Evolutionary conservation across 2,888 invertebrate species (phyloP).

Genomic region (Drosophila helvetica): DNA sequence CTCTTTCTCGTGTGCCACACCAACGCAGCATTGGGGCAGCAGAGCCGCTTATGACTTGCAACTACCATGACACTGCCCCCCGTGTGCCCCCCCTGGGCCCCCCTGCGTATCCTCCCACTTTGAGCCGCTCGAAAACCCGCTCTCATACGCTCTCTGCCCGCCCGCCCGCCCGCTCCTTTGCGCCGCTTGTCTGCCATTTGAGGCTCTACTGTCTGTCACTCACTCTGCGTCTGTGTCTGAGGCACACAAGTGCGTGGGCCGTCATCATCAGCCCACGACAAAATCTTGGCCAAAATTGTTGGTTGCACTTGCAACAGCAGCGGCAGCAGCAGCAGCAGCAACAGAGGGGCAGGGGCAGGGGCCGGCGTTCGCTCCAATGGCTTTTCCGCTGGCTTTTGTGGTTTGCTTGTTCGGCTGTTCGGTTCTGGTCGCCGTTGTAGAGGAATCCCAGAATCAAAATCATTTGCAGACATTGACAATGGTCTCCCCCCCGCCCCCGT

Average conservation of each 20-base stretch:
- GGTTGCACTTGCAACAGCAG: constrained; percentile 59
- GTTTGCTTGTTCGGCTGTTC: constrained; percentile 31
- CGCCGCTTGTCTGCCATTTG: constrained; percentile 68
- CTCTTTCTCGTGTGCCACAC: constrained; percentile 32
- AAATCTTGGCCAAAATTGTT: constrained; percentile 65
- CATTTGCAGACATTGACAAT: constrained; percentile 66
- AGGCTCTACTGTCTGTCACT: constrained; percentile 73
- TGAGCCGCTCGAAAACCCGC: constrained; percentile 14
- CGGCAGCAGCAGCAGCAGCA: not conserved
- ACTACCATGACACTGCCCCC: constrained; percentile 15
- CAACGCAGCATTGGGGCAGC: constrained; percentile 49
- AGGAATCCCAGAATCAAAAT: constrained; percentile 29
- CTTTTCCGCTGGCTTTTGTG: constrained; percentile 46
- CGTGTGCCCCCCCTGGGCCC: not conserved
- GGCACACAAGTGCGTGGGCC: constrained; percentile 36
- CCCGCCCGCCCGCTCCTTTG: not conserved
- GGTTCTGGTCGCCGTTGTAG: constrained; percentile 22
- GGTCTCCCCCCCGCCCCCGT: constrained; percentile 39
- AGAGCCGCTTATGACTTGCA: constrained; percentile 36
- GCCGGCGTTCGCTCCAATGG: constrained; percentile 31
- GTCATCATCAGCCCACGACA: constrained; percentile 51
- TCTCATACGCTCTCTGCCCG: constrained; percentile 12
- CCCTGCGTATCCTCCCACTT: not conserved
- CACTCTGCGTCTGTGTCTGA: constrained; percentile 33
- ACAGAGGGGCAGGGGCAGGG: not conserved